A percentile compares a stretch with the other conserved stretches of the same genome.
These are phyloP conservation scores for Ceratosolen solmsi DNA, from an alignment of 1,140 invertebrate genomes.

Conservation along the genomic window DNA sequence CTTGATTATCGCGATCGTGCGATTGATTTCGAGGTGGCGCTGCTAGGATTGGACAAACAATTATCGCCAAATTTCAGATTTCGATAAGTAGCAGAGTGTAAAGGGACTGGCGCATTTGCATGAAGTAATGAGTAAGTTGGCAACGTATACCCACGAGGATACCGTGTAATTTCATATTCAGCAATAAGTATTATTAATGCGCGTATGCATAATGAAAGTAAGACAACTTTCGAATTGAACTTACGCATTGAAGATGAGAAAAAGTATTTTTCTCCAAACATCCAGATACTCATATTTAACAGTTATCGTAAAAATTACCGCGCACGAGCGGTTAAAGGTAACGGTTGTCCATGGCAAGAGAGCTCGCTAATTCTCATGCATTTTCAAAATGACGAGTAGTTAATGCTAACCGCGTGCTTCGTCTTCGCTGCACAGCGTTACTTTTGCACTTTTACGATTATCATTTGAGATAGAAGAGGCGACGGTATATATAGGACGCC, in stretches of 20 bases:
- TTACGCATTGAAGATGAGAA: neutral
- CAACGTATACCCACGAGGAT: neutral
- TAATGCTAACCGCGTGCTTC: neutral
- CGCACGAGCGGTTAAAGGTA: neutral
- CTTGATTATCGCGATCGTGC: neutral
- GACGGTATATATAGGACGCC: neutral
- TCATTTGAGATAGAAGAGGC: neutral
- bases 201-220: neutral
- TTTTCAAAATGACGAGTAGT: neutral
- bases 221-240: neutral
- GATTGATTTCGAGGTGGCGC: neutral
- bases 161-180: neutral
- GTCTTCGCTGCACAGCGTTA: neutral
- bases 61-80: too few species aligned
- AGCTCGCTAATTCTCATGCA: neutral
- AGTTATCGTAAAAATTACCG: neutral
- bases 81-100: too few species aligned
- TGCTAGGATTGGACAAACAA: too few species aligned
- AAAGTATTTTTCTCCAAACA: neutral
- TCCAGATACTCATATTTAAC: neutral
- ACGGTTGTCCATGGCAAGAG: neutral
- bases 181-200: neutral
- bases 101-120: too few species aligned
- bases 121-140: too few species aligned
- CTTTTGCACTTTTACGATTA: slow-evolving; percentile 10